Conservation (phyloP, 2,888 invertebrate species). For the Pandemis cinnamomeana region DNA sequence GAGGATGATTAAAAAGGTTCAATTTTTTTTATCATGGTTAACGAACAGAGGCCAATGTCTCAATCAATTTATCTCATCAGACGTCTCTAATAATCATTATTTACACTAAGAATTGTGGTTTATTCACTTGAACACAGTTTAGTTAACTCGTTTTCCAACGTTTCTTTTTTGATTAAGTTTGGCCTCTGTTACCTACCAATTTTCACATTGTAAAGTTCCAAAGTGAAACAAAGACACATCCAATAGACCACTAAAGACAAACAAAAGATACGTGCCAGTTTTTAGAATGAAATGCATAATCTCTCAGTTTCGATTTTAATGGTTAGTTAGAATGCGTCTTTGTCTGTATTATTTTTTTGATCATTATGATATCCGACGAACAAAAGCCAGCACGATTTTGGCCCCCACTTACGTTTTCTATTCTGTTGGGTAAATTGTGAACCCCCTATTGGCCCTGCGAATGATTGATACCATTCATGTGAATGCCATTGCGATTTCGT, state of each 20-base stretch:
- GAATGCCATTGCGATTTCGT: conserved; percentile 59
- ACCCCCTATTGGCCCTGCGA: conserved; percentile 64
- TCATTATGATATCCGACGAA: conserved; percentile 11
- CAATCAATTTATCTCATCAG: too few species aligned
- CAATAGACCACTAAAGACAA: not conserved
- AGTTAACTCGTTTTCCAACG: too few species aligned
- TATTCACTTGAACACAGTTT: too few species aligned
- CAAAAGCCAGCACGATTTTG: conserved; percentile 30
- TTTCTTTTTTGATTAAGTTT: not conserved
- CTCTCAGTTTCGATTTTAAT: not conserved
- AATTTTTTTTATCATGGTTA: not conserved
- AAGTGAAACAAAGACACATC: not conserved
- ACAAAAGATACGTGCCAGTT: not conserved
- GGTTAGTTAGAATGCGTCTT: not conserved
- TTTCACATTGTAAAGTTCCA: not conserved
- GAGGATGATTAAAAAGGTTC: conserved; percentile 90
- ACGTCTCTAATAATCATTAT: too few species aligned
- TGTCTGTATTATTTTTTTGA: conserved; percentile 7
- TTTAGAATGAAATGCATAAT: not conserved
- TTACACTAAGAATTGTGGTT: too few species aligned
- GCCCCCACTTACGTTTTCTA: conserved; percentile 40
- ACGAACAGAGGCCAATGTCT: not conserved
- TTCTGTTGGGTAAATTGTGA: conserved; percentile 50
- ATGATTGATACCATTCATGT: conserved; percentile 63
- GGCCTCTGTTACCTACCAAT: not conserved